Evolutionary conservation across 2,113 vertebrate species (phyloP).

Genomic region (Hyperopisus bebe): DNA sequence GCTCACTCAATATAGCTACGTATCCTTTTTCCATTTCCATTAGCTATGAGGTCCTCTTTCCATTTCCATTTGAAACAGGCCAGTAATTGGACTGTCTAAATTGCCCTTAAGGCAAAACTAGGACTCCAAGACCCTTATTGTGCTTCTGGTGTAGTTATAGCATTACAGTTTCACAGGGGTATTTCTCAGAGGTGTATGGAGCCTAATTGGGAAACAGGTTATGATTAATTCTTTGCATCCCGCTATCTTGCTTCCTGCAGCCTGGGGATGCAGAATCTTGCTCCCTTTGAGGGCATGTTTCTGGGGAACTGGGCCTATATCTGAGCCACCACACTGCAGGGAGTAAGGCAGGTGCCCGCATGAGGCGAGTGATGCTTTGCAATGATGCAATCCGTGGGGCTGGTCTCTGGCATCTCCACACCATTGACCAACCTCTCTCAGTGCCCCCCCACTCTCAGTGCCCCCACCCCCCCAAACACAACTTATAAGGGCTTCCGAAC

Average conservation of each 20-base stretch:
- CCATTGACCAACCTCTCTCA: background rate
- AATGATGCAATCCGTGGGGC: background rate
- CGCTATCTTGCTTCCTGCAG: background rate
- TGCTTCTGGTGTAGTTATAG: background rate
- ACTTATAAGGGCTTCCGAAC: constrained; percentile 17
- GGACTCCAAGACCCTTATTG: background rate
- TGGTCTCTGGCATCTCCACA: background rate
- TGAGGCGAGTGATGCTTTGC: background rate
- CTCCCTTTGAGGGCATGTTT: background rate
- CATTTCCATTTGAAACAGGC: background rate
- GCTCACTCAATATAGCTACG: background rate
- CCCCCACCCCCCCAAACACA: background rate
- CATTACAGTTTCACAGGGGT: background rate
- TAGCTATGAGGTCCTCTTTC: background rate
- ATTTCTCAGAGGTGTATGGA: background rate
- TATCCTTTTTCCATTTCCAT: background rate
- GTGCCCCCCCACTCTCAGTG: background rate
- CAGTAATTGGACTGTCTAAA: constrained; percentile 1
- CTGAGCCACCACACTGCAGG: background rate
- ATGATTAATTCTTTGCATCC: background rate
- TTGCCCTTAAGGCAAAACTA: background rate
- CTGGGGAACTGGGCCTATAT: background rate
- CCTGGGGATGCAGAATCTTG: background rate
- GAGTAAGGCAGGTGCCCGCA: background rate
- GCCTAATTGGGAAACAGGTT: background rate